Base-by-base conservation (phyloP, 1,140 invertebrate genomes). In the Drosophila miranda region DNA sequence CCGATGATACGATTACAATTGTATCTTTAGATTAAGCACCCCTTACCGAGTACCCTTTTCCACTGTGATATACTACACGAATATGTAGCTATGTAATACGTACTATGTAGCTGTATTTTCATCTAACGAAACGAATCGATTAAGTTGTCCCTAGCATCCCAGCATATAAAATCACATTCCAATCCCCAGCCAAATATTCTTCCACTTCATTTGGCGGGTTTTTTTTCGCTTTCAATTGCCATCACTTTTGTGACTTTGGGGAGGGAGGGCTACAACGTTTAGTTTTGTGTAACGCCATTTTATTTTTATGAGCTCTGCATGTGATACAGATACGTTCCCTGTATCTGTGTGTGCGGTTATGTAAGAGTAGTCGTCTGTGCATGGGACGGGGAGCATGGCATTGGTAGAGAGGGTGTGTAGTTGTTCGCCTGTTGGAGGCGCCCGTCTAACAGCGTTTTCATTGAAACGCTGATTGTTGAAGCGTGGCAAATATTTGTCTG, bases 221-320 rank as follows among this genome's bases (percentile, higher is more conserved):
- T 38, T 13, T 38, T 13, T 3, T 3, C 34, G 11, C 34, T 13
- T 38, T 11, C 34, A 11, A 55, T 28, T 34, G 42, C 38, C 68
- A 72, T 50, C 57, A 26, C 69, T 43, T 5, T 26, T 4, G 1
- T 16, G 49, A 16, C 42, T 43, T n/a, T 11, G 34, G 13, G 3
- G 23, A 38, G 11, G 63, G 0, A 5, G 4, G 3, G 42, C 41
- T 41, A 70, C 30, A 64, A 51, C 63, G 73, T 74, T 81, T 74
- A 86, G 73, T 86, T 76, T 68, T 59, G 38, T 72, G 80, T 75
- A 78, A 64, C 70, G 80, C 71, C 75, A 83, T 78, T 78, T 79
- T 83, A 73, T 68, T 83, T 83, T 78, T 80, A 79, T 59, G 78
- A 80, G 67, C 66, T 66, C 30, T 56, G 72, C 57, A 69, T 70